Percentiles rank a stretch among this genome's conserved stretches.
phyloP scores from a whole-genome alignment of 2,888 invertebrate species.

The Lepidocyrtinus sp. region DNA sequence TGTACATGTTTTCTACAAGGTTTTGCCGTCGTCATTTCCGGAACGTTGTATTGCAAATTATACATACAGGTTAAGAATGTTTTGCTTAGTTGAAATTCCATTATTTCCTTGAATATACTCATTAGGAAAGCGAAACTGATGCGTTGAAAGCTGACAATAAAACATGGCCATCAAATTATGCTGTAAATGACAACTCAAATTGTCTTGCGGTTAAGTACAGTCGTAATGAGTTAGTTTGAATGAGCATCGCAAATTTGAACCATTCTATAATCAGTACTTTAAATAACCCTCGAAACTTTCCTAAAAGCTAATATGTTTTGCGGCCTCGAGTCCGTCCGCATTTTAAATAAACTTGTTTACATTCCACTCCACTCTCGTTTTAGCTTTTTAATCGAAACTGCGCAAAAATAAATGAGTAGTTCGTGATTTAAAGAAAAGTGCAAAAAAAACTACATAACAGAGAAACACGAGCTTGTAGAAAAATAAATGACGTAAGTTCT shows the following conservation, averaged over 20 bases:
- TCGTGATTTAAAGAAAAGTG: not conserved
- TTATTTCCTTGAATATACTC: not conserved
- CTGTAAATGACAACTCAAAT: not conserved
- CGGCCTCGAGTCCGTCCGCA: not conserved
- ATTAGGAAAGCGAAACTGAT: too few species aligned
- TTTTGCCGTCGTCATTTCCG: slow-evolving; percentile 10
- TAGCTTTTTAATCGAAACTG: not conserved
- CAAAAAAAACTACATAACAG: not conserved
- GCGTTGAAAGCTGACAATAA: too few species aligned
- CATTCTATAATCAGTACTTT: too few species aligned
- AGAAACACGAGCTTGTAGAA: not conserved
- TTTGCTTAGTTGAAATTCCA: not conserved
- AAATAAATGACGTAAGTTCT: not conserved
- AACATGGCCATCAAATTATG: too few species aligned
- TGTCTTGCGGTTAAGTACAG: not conserved
- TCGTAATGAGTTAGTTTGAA: not conserved
- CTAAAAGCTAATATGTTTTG: not conserved
- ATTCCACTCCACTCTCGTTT: not conserved
- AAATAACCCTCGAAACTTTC: not conserved
- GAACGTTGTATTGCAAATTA: not conserved
- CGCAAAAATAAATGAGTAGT: not conserved
- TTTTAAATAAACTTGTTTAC: not conserved
- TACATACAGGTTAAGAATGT: not conserved
- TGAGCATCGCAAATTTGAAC: too few species aligned
- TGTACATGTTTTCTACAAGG: not conserved